Evolutionary conservation across 2,113 vertebrate species (phyloP).

Genomic region (Campylomormyrus tamandua): DNA sequence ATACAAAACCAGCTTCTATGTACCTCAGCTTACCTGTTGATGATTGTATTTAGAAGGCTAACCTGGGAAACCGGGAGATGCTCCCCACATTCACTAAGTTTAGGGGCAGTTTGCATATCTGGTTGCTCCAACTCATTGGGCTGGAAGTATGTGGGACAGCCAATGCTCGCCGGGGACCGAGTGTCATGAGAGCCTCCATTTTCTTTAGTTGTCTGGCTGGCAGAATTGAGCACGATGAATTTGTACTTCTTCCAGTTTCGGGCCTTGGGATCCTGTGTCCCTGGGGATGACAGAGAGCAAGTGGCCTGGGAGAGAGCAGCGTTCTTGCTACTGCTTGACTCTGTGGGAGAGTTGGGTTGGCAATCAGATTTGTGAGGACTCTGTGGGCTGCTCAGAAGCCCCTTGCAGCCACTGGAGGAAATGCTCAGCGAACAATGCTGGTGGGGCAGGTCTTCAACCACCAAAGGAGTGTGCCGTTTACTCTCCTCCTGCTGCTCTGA

Average conservation of each 20-base stretch:
- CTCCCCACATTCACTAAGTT: constrained; percentile 69
- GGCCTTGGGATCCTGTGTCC: constrained; percentile 83
- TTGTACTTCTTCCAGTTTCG: constrained; percentile 99
- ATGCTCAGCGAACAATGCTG: constrained; percentile 78
- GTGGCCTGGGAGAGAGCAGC: constrained; percentile 73
- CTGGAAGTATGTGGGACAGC: constrained; percentile 67
- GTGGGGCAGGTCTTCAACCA: constrained; percentile 76
- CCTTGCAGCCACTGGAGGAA: constrained; percentile 77
- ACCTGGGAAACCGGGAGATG: constrained; percentile 79
- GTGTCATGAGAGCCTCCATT: constrained; percentile 59
- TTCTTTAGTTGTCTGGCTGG: constrained; percentile 80
- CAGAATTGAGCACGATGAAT: constrained; percentile 84
- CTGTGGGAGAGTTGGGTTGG: constrained; percentile 93
- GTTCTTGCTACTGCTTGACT: constrained; percentile 97
- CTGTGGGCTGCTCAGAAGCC: constrained; percentile 83
- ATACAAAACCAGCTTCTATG: background rate
- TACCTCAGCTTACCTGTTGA: constrained; percentile 72
- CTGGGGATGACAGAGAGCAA: constrained; percentile 64
- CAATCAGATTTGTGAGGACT: constrained; percentile 97
- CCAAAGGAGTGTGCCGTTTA: constrained; percentile 52
- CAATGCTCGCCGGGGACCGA: constrained; percentile 53
- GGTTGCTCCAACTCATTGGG: constrained; percentile 74
- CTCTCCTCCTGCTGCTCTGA: constrained; percentile 64
- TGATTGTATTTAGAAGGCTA: constrained; percentile 86
- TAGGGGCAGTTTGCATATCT: constrained; percentile 66